Percentiles rank a stretch among this genome's conserved stretches.
These are phyloP conservation scores for Idaea straminata DNA, from an alignment of 2,888 invertebrate species.

Conservation along the genomic window DNA sequence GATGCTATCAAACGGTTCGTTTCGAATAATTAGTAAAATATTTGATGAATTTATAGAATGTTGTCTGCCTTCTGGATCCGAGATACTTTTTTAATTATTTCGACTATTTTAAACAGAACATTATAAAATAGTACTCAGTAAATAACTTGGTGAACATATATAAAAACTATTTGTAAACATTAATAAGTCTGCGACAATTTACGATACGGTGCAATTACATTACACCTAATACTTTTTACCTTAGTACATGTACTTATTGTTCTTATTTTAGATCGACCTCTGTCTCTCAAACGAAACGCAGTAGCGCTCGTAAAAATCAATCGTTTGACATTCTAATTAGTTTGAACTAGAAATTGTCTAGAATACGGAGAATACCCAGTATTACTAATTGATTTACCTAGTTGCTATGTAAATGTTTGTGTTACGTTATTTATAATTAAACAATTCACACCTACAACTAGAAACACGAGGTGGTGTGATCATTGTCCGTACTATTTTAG, in stretches of 20 bases:
- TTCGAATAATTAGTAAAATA: not conserved
- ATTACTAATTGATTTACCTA: constrained; percentile 1
- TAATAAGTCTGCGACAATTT: no score
- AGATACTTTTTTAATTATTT: no score
- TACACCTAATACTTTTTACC: not conserved
- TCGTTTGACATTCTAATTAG: not conserved
- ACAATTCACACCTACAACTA: constrained; percentile 1
- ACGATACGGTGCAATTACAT: not conserved
- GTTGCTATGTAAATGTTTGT: not conserved
- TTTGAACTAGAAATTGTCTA: not conserved
- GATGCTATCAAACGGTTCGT: not conserved
- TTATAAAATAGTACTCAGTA: no score
- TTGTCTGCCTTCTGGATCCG: not conserved
- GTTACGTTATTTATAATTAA: not conserved
- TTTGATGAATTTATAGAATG: not conserved
- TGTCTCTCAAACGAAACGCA: not conserved
- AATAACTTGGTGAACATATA: no score
- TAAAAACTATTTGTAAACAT: no score
- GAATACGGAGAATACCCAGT: not conserved
- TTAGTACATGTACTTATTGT: not conserved
- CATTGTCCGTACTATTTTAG: not conserved
- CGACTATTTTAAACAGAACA: no score
- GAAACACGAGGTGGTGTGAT: not conserved
- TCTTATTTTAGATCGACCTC: not conserved
- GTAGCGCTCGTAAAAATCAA: not conserved